These are phyloP conservation scores for Pygmarrhopalites habei DNA, from an alignment of 1,140 invertebrate genomes.

Conservation along the genomic window DNA sequence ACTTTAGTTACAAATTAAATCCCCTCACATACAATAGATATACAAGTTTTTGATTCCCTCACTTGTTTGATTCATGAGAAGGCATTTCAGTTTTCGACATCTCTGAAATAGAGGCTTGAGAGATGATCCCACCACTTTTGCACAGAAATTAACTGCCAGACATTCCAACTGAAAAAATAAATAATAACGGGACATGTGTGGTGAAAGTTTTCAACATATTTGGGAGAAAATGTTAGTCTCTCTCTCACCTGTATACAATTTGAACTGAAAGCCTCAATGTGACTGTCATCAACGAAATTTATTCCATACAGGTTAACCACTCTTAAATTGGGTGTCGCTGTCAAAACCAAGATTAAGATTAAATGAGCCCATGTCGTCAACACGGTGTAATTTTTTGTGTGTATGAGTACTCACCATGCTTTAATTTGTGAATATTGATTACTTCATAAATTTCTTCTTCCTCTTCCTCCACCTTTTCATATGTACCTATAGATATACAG, in stretches of 20 bases:
- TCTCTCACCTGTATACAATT: slow-evolving; percentile 71
- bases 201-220: not conserved
- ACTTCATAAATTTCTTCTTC: slow-evolving; percentile 99
- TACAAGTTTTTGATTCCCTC: no score
- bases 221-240: not conserved
- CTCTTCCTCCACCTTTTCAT: slow-evolving; percentile 97
- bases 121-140: slow-evolving; percentile 93
- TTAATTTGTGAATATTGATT: slow-evolving; percentile 97
- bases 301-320: slow-evolving; percentile 96
- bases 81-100: slow-evolving; percentile 81
- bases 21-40: not conserved
- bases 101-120: slow-evolving; percentile 89
- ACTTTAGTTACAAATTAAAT: not conserved
- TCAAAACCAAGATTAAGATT: no score
- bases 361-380: no score
- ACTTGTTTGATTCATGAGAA: slow-evolving; percentile 96
- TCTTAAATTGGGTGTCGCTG: slow-evolving; percentile 87
- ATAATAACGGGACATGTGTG: slow-evolving; percentile 3
- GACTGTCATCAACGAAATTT: slow-evolving; percentile 96
- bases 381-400: no score
- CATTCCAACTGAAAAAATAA: slow-evolving; percentile 76
- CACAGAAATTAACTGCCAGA: slow-evolving; percentile 91
- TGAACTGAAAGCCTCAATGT: slow-evolving; percentile 94
- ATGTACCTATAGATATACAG: slow-evolving; percentile 67
- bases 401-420: no score